A percentile compares a stretch with the other conserved stretches of the same genome.
Evolutionary conservation across 2,797 vertebrate species (phyloP).

Genomic region (Scyliorhinus canicula): DNA sequence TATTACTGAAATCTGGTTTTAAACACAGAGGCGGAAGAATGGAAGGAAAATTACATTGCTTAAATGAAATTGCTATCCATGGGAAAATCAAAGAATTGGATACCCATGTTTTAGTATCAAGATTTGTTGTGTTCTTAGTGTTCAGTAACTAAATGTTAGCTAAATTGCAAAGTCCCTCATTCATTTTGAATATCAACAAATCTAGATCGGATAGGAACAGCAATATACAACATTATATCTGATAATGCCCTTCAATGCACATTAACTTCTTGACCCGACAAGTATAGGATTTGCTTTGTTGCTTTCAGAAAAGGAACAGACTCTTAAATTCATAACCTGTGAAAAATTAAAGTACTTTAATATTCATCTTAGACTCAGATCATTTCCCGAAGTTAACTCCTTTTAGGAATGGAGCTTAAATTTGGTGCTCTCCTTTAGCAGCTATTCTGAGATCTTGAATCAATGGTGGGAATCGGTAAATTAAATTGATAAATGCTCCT

Average conservation of each 20-base stretch:
- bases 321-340: neutral
- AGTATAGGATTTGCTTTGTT: neutral
- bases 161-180: neutral
- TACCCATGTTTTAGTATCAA: slow-evolving; percentile 4
- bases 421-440: neutral
- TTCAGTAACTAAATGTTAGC: neutral
- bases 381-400: neutral
- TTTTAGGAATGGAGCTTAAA: neutral
- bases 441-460: neutral
- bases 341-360: neutral
- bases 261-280: neutral
- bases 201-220: slow-evolving; percentile 5
- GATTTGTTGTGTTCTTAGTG: neutral
- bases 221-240: neutral
- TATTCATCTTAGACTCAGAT: neutral
- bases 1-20: neutral
- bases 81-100: neutral
- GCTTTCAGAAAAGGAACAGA: neutral
- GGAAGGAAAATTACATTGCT: neutral
- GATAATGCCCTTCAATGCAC: neutral
- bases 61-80: slow-evolving; percentile 3
- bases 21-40: neutral
- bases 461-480: neutral
- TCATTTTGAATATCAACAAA: neutral
- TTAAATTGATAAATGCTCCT: neutral